phyloP scores from a whole-genome alignment of 2,113 vertebrate genomes.

The Podarcis raffonei region DNA sequence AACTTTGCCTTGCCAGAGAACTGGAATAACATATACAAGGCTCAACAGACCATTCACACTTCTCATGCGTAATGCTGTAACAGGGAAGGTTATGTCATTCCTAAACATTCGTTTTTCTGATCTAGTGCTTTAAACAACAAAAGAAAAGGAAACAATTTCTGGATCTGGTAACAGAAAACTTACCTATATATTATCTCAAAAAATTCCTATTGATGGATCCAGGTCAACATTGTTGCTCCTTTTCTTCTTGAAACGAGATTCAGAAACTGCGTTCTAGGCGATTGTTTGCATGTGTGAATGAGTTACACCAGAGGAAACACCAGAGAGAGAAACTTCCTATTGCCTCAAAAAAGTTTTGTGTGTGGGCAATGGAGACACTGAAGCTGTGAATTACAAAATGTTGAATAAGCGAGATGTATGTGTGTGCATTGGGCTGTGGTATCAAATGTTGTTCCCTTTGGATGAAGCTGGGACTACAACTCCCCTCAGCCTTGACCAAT shows the following conservation, averaged over 20 bases:
- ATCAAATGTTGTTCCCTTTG: too few species aligned
- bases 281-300: not conserved
- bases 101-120: not conserved
- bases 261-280: too few species aligned
- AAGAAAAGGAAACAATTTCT: not conserved
- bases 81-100: not conserved
- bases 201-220: not conserved
- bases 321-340: not conserved
- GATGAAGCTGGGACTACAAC: too few species aligned
- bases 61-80: not conserved
- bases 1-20: constrained; percentile 25
- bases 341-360: not conserved
- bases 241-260: not conserved
- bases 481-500: too few species aligned
- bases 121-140: not conserved
- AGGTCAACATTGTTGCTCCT: not conserved
- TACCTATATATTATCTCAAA: not conserved
- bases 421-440: not conserved
- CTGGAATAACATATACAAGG: not conserved
- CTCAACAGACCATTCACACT: not conserved
- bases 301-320: not conserved
- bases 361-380: not conserved
- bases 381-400: not conserved
- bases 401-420: not conserved
- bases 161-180: not conserved